Evolutionary conservation across 2,797 vertebrate species (phyloP).

Genomic region (Anguilla obscura): DNA sequence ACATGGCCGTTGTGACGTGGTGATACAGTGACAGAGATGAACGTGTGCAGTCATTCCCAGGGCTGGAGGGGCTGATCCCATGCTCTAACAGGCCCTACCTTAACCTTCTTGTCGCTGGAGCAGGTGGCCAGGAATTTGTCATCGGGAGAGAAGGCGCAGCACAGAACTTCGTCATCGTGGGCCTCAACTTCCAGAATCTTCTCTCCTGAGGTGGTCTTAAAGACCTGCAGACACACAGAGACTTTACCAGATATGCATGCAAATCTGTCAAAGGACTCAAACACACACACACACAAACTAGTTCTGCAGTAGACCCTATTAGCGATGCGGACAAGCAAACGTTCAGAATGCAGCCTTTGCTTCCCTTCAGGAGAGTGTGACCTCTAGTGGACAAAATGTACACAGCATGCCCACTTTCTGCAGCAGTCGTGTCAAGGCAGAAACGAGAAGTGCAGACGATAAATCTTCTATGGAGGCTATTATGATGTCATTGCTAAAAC

Average conservation of each 20-base stretch:
- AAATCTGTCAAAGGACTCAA: not conserved
- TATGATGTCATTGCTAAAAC: not conserved
- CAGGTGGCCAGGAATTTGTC: slow-evolving; percentile 87
- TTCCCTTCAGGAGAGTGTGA: slow-evolving; percentile 22
- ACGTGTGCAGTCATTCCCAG: not conserved
- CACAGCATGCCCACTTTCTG: not conserved
- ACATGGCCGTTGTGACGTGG: not conserved
- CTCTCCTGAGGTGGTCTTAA: slow-evolving; percentile 89
- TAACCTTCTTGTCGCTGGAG: slow-evolving; percentile 89
- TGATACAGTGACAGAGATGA: not conserved
- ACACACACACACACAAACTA: not conserved
- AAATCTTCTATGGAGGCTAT: not conserved
- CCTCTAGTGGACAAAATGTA: not conserved
- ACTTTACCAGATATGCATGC: not conserved
- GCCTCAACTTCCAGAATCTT: slow-evolving; percentile 82
- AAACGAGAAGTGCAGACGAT: not conserved
- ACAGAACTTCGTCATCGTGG: slow-evolving; percentile 91
- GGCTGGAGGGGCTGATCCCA: not conserved
- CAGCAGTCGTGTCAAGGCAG: not conserved
- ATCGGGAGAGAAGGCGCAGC: slow-evolving; percentile 88
- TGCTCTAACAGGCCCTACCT: slow-evolving; percentile 66
- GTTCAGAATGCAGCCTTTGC: not conserved
- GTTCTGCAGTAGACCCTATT: not conserved
- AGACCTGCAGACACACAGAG: slow-evolving; percentile 72
- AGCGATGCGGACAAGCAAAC: not conserved